These are phyloP conservation scores for Elegia similella DNA, from an alignment of 2,888 invertebrate genomes.

Conservation along the genomic window DNA sequence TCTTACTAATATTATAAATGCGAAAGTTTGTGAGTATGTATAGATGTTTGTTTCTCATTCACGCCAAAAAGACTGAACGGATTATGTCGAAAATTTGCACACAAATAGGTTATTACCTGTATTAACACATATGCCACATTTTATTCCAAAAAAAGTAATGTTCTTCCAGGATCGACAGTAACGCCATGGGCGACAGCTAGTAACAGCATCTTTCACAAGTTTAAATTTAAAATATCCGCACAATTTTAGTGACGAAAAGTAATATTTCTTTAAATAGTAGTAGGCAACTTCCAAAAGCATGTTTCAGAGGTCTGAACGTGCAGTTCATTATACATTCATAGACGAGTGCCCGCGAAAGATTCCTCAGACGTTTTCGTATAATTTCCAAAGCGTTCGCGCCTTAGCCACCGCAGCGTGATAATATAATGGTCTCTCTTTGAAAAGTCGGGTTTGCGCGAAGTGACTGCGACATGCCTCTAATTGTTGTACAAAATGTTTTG, in stretches of 20 bases:
- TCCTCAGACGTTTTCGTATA: slow-evolving; percentile 56
- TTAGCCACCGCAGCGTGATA: slow-evolving; percentile 68
- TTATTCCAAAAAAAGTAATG: no score
- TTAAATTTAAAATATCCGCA: neutral
- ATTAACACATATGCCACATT: no score
- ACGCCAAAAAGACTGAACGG: no score
- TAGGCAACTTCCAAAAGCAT: slow-evolving; percentile 6
- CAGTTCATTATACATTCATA: slow-evolving; percentile 76
- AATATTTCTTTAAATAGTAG: slow-evolving; percentile 1
- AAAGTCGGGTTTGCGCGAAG: slow-evolving; percentile 12
- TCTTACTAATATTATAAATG: no score
- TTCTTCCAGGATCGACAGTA: no score
- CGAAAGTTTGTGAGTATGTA: no score
- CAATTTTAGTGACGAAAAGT: neutral
- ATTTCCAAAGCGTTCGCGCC: slow-evolving; percentile 61
- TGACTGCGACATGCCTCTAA: slow-evolving; percentile 11
- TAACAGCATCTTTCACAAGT: no score
- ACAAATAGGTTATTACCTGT: no score
- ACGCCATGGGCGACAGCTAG: no score
- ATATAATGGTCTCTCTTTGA: slow-evolving; percentile 61
- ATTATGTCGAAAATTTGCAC: no score
- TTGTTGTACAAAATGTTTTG: slow-evolving; percentile 4
- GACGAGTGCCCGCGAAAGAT: slow-evolving; percentile 65
- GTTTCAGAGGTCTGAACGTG: slow-evolving; percentile 5
- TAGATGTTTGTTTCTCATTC: no score